phyloP scores from a whole-genome alignment of 2,888 invertebrate species.

The Calliopum simillimum region DNA sequence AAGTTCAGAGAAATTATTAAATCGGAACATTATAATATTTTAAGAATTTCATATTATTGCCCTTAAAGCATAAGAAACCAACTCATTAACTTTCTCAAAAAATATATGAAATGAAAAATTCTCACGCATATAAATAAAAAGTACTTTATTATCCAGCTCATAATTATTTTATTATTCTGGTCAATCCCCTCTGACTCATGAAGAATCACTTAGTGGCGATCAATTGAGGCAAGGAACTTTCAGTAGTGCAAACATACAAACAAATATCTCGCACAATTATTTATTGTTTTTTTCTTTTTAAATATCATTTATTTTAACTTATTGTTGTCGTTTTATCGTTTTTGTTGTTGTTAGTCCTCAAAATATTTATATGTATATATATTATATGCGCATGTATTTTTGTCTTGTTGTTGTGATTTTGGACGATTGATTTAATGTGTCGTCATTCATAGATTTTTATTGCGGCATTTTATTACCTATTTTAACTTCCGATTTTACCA shows the following conservation, averaged over 20 bases:
- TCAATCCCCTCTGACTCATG: neutral
- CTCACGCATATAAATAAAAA: no score
- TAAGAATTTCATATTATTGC: no score
- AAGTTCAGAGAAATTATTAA: no score
- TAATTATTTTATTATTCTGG: no score
- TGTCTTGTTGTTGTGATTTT: conserved; percentile 60
- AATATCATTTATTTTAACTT: conserved; percentile 26
- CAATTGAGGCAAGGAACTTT: neutral
- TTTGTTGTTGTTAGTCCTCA: conserved; percentile 24
- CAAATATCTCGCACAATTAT: neutral
- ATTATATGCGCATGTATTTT: no score
- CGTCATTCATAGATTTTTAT: conserved; percentile 68
- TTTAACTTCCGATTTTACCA: conserved; percentile 68
- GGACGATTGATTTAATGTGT: conserved; percentile 68
- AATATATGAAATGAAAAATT: no score
- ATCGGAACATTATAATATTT: no score
- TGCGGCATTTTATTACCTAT: conserved; percentile 67
- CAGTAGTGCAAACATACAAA: conserved; percentile 6
- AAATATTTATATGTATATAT: conserved; percentile 31
- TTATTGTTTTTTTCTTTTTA: conserved; percentile 3
- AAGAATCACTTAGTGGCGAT: conserved; percentile 15
- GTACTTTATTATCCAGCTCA: no score
- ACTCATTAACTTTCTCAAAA: no score
- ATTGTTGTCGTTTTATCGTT: conserved; percentile 10
- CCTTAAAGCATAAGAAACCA: no score